phyloP scores from a whole-genome alignment of 2,113 vertebrate genomes.

The Rhinoderma darwinii region DNA sequence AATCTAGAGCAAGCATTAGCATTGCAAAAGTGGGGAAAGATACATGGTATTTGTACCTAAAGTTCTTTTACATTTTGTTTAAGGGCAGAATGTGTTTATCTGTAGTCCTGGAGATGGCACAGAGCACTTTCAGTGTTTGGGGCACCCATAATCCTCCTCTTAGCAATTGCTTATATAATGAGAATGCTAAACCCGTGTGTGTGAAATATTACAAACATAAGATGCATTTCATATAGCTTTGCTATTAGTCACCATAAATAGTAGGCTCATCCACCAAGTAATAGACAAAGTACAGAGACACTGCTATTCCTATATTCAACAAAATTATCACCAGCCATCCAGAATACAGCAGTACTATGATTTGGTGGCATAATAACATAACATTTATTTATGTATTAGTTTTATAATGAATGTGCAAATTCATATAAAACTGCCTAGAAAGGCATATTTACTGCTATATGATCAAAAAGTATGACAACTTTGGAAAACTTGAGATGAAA shows the following conservation, averaged over 20 bases:
- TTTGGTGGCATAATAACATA: too few relatives aligned
- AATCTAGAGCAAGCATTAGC: neutral
- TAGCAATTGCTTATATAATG: too few relatives aligned
- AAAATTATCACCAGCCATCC: too few relatives aligned
- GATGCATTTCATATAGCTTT: neutral
- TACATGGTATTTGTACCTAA: neutral
- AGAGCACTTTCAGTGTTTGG: neutral
- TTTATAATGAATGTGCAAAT: too few relatives aligned
- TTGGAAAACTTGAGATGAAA: neutral
- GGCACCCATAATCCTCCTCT: neutral
- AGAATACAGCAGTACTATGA: too few relatives aligned
- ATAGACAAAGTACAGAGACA: neutral
- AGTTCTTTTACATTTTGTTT: neutral
- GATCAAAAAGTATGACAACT: too few relatives aligned
- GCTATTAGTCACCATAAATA: neutral
- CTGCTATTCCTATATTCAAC: neutral
- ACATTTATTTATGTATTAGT: too few relatives aligned
- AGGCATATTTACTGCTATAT: neutral
- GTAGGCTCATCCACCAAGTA: neutral
- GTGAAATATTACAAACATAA: conserved; percentile 39
- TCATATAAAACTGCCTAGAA: neutral
- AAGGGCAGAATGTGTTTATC: neutral
- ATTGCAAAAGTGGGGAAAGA: neutral
- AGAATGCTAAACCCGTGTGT: neutral
- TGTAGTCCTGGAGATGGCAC: neutral